A percentile compares a stretch with the other conserved stretches of the same genome.
These are phyloP conservation scores for Octonoba sinensis DNA, from an alignment of 2,888 invertebrate genomes.

Conservation along the genomic window DNA sequence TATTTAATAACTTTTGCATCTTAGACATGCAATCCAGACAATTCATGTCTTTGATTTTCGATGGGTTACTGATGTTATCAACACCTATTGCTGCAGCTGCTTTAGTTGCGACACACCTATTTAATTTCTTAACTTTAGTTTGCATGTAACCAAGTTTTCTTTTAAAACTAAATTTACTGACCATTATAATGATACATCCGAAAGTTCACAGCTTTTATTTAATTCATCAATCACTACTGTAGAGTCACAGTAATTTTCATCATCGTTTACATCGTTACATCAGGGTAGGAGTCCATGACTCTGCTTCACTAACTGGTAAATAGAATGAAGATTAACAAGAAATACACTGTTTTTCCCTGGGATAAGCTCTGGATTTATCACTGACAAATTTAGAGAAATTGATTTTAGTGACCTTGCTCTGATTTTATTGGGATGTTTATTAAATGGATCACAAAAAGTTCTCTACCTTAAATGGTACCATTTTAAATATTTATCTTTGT, in stretches of 20 bases:
- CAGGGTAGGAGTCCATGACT: constrained; percentile 2
- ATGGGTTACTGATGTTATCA: too few relatives aligned
- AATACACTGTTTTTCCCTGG: constrained; percentile 1
- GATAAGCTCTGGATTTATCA: background rate
- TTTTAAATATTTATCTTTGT: constrained; percentile 7
- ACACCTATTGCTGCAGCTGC: constrained; percentile 7
- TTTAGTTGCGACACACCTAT: background rate
- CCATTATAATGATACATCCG: constrained; percentile 16
- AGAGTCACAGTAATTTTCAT: too few relatives aligned
- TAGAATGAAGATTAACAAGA: constrained; percentile 4
- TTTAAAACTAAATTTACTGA: constrained; percentile 16
- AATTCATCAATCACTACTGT: too few relatives aligned
- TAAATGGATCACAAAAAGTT: constrained; percentile 6
- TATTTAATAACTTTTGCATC: constrained; percentile 12
- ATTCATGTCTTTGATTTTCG: constrained; percentile 11
- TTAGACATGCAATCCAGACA: constrained; percentile 7
- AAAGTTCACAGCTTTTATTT: too few relatives aligned
- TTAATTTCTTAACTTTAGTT: constrained; percentile 22
- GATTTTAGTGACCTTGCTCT: constrained; percentile 11
- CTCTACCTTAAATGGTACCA: background rate
- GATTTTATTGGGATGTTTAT: constrained; percentile 1
- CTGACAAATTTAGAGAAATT: background rate
- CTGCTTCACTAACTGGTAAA: constrained; percentile 3
- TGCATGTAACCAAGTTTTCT: constrained; percentile 15
- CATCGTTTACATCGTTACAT: too few relatives aligned